phyloP scores from a whole-genome alignment of 2,888 invertebrate genomes.

The Hypolimnas misippus region DNA sequence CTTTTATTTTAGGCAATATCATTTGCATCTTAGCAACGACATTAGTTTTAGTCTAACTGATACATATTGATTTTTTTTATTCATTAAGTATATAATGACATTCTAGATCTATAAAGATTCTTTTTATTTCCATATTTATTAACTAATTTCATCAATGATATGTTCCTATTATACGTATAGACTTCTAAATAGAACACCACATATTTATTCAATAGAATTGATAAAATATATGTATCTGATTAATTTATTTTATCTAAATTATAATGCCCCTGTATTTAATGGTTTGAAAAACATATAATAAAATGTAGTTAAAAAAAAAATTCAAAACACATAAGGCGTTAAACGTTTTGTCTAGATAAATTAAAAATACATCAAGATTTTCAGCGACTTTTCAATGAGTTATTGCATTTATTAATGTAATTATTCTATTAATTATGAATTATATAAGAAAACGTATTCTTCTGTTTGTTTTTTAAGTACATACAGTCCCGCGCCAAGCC shows the following conservation, averaged over 20 bases:
- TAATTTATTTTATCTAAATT: neutral
- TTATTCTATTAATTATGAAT: too few relatives aligned
- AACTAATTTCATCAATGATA: neutral
- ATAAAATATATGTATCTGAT: neutral
- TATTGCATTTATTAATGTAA: too few relatives aligned
- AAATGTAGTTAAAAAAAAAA: neutral
- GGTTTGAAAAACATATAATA: neutral
- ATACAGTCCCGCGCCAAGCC: too few relatives aligned
- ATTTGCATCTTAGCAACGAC: slow-evolving; percentile 71
- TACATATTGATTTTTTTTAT: slow-evolving; percentile 48
- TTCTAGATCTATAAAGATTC: slow-evolving; percentile 7
- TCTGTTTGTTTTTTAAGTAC: too few relatives aligned
- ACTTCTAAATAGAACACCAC: neutral
- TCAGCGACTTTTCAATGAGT: too few relatives aligned
- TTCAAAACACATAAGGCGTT: too few relatives aligned
- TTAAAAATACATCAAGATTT: too few relatives aligned
- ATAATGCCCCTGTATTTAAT: neutral
- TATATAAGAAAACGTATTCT: too few relatives aligned
- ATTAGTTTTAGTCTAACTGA: slow-evolving; percentile 66
- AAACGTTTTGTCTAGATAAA: too few relatives aligned
- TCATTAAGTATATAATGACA: slow-evolving; percentile 41
- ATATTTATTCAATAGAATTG: neutral
- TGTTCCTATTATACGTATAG: neutral
- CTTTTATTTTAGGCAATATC: slow-evolving; percentile 58
- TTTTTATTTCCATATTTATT: neutral